phyloP scores from a whole-genome alignment of 2,113 vertebrate species.

The Anguilla rostrata region DNA sequence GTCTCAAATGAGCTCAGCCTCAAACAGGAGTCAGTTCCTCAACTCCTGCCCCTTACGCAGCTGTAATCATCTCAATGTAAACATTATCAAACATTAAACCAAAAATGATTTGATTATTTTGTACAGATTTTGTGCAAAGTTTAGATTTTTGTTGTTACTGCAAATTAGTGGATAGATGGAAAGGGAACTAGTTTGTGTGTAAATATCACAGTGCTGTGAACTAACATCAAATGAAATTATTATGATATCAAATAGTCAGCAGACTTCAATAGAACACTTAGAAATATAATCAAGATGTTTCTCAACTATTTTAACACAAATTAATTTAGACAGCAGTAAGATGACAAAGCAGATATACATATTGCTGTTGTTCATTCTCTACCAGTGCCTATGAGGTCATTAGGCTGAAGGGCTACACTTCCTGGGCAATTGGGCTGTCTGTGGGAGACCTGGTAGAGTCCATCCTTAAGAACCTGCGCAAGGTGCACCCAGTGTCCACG shows the following conservation, averaged over 20 bases:
- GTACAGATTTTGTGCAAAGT: too few species aligned
- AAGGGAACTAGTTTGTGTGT: background rate
- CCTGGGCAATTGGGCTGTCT: slow-evolving; percentile 97
- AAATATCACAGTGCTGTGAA: background rate
- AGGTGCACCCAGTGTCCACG: slow-evolving; percentile 93
- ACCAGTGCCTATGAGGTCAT: slow-evolving; percentile 95
- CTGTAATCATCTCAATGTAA: background rate
- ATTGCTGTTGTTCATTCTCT: background rate
- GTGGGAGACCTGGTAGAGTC: slow-evolving; percentile 92
- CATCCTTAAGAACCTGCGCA: slow-evolving; percentile 88
- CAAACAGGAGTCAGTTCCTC: background rate
- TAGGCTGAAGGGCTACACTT: slow-evolving; percentile 97
- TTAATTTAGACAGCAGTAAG: background rate
- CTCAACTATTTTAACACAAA: background rate
- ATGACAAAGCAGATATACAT: background rate
- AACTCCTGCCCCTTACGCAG: background rate
- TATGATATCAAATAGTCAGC: too few species aligned
- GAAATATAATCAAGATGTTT: background rate
- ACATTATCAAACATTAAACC: background rate
- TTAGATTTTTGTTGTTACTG: too few species aligned
- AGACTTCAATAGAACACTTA: too few species aligned
- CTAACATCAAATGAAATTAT: background rate
- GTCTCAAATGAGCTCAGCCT: slow-evolving; percentile 11
- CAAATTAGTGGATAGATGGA: background rate
- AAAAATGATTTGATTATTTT: background rate